phyloP scores from a whole-genome alignment of 2,888 invertebrate genomes.

The Leptopilina drosophilae region DNA sequence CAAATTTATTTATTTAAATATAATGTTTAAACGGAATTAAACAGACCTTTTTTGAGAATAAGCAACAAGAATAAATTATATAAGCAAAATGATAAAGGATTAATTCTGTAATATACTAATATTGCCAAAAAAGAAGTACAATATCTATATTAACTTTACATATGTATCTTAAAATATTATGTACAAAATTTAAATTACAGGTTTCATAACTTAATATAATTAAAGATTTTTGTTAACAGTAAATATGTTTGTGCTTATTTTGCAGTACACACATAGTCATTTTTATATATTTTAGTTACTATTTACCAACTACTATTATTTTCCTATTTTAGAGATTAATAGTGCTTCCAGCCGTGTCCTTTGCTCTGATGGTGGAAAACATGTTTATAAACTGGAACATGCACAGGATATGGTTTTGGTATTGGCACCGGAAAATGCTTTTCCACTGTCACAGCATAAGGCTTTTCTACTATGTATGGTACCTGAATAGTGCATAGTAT shows the following conservation, averaged over 20 bases:
- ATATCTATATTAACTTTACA: too few relatives aligned
- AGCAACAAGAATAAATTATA: too few relatives aligned
- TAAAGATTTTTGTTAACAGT: not conserved
- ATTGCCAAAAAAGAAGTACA: too few relatives aligned
- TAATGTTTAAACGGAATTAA: too few relatives aligned
- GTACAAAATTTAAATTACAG: too few relatives aligned
- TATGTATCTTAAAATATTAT: too few relatives aligned
- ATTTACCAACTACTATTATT: constrained; percentile 28
- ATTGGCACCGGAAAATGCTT: constrained; percentile 79
- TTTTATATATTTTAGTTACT: constrained; percentile 44
- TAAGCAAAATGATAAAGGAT: too few relatives aligned
- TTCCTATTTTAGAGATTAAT: constrained; percentile 49
- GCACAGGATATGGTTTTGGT: constrained; percentile 80
- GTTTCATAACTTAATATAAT: too few relatives aligned
- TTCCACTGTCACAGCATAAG: constrained; percentile 80
- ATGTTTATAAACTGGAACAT: constrained; percentile 80
- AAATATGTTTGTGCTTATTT: not conserved
- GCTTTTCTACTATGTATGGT: constrained; percentile 81
- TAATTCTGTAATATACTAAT: too few relatives aligned
- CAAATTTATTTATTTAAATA: too few relatives aligned
- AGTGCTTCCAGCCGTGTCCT: constrained; percentile 70
- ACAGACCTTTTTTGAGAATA: too few relatives aligned
- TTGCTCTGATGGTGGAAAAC: constrained; percentile 74
- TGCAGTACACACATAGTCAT: constrained; percentile 42
- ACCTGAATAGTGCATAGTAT: constrained; percentile 64